Base-by-base conservation (phyloP, 2,113 vertebrate genomes). In the Capreolus pygargus region DNA sequence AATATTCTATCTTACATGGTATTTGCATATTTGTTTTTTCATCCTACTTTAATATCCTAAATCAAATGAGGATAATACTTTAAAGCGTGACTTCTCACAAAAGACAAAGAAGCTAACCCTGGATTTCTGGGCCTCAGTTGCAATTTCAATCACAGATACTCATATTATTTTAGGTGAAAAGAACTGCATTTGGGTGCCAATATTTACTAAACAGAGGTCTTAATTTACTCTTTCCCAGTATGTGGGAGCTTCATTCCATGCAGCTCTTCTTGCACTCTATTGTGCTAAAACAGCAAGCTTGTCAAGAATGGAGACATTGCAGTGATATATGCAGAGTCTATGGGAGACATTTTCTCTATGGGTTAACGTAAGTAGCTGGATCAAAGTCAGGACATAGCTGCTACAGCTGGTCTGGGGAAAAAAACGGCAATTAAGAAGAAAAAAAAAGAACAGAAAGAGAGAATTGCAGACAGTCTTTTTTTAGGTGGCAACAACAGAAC, bases 341-440 rank as follows among this genome's bases (percentile, higher is more conserved):
- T 47, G 91, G 91, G 95, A 97, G 95, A 95, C 86, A 91, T 97
- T 98, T 98, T 96, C 91, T 97, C 97, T 94, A 85, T 83, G 94
- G 94, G 95, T 93, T 97, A 97, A 98, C 97, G 96, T 96, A 98
- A 97, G 97, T 83, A 97, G 95, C 97, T 98, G 98, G 97, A 97
- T 97, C 86, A 94, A 97, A 98, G 96, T 97, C 98, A 98, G 95
- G 96, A 96, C 78, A 89, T 95, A 97, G 95, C 97, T 96, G 95
- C 95, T 98, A 97, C 97, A 98, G 97, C 95, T 98, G 97, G 97
- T 98, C 95, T 96, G 57, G 93, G 83, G 86, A 79, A 95, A 98
- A 95, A 98, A 96, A 97, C 93, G 97, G 97, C 97, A 98, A 97
- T 98, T 98, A 98, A 93, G 61, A 93, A 83, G n/a, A 33, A 95